These are phyloP conservation scores for Drosophila colorata DNA, from an alignment of 2,888 invertebrate genomes.

Conservation along the genomic window DNA sequence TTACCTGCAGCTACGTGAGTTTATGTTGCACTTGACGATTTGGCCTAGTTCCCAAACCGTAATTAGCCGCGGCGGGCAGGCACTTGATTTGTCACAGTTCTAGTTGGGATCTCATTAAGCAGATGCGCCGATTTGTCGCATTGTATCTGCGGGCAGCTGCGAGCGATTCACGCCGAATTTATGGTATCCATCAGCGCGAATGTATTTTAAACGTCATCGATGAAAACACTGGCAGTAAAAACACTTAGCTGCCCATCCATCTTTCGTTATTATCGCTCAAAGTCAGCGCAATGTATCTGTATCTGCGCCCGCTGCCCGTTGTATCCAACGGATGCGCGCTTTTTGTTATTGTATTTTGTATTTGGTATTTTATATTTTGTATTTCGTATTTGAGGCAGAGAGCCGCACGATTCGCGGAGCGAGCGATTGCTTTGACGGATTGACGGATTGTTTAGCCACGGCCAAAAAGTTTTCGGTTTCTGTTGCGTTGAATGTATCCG, in stretches of 20 bases:
- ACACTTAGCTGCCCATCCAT: slow-evolving; percentile 78
- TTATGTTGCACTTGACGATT: slow-evolving; percentile 47
- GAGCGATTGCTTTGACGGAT: slow-evolving; percentile 62
- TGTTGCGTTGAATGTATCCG: slow-evolving; percentile 78
- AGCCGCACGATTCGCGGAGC: slow-evolving; percentile 50
- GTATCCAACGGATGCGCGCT: slow-evolving; percentile 63
- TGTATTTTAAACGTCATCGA: slow-evolving; percentile 76
- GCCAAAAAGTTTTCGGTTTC: slow-evolving; percentile 47
- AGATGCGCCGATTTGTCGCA: slow-evolving; percentile 36
- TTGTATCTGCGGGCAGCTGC: slow-evolving; percentile 36
- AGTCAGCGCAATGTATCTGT: slow-evolving; percentile 50
- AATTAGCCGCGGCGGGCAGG: slow-evolving; percentile 57
- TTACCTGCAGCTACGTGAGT: slow-evolving; percentile 33
- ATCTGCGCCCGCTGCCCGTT: slow-evolving; percentile 9
- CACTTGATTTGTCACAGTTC: slow-evolving; percentile 73
- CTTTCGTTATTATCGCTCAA: slow-evolving; percentile 64
- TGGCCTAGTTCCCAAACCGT: slow-evolving; percentile 39
- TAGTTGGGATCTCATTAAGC: slow-evolving; percentile 41
- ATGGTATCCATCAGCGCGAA: slow-evolving; percentile 67
- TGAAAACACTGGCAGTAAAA: slow-evolving; percentile 69
- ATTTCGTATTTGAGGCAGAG: slow-evolving; percentile 31
- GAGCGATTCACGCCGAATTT: slow-evolving; percentile 70
- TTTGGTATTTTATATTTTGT: background rate
- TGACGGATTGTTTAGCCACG: slow-evolving; percentile 63
- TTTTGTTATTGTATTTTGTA: slow-evolving; percentile 22